Evolutionary conservation across 2,113 vertebrate genomes (phyloP), one percentile per base, ranked within the genome.

Genomic region (Alethe castanea): DNA sequence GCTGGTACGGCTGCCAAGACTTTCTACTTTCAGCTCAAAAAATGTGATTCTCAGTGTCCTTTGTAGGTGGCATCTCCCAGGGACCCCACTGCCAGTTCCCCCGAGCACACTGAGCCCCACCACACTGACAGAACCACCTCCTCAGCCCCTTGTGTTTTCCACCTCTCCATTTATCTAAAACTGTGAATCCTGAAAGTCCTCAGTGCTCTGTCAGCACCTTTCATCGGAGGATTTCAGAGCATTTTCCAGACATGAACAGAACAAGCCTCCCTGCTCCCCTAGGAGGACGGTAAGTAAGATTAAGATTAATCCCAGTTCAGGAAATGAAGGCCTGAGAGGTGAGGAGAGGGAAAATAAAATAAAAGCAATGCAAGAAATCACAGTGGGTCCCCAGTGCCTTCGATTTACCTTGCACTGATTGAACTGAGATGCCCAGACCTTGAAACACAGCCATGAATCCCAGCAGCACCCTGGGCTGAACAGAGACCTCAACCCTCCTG

Each of bases 161-260:
- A 9, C 24, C 44, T 57, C 44, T 31, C 78, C 33, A 26, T 56
- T 81, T 29, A 74, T 36, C 62, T 92, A 67, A 91, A 71, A 8
- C 61, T 0, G 0, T 19, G 90, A 64, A 81, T 87, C 69, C 60
- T 78, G 56, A 73, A 83, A 93, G 72, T 25, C 67, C 71, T 36
- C 40, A 28, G 56, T 66, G 80, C 78, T 91, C 95, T 53, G 66
- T 74, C 92, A 92, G 78, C 61, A 54, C 69, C 94, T 95, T 91
- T 81, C 77, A 76, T 79, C 2, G 0, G 61, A 85, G 81, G 84
- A 95, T 91, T 89, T 87, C 50, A 12, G 62, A 94, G 93, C 59
- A 50, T 64, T 92, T 94, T 70, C 23, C 72, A 36, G 92, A 88
- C 24, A 26, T 3, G 66, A 89, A 53, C 31, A 76, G 72, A 78